A percentile compares a stretch with the other conserved stretches of the same genome.
phyloP scores from a whole-genome alignment of 2,797 vertebrate genomes.

The Micropoecilia bifurca region DNA sequence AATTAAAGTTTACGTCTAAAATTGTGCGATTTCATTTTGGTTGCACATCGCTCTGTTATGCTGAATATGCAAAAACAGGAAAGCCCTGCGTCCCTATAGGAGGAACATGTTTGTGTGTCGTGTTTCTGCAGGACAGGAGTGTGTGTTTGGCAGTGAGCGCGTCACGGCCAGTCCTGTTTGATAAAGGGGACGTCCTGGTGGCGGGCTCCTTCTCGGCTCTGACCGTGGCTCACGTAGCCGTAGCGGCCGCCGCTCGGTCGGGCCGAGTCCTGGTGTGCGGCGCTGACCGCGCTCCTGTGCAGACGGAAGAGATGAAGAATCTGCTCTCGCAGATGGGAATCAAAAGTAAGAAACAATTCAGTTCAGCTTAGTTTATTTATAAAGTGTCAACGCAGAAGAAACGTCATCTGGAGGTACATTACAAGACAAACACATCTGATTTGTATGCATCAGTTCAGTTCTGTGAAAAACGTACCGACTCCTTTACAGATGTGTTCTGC shows the following conservation, averaged over 20 bases:
- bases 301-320: conserved; percentile 77
- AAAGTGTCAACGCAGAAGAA: not conserved
- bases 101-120: not conserved
- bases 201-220: conserved; percentile 85
- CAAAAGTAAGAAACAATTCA: conserved; percentile 83
- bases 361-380: not conserved
- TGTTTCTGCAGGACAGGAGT: conserved; percentile 86
- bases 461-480: not conserved
- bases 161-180: conserved; percentile 82
- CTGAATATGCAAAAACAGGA: not conserved
- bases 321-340: conserved; percentile 83
- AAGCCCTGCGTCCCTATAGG: not conserved
- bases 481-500: too few species aligned
- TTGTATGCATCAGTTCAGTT: not conserved
- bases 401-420: not conserved
- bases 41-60: not conserved
- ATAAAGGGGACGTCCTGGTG: conserved; percentile 84
- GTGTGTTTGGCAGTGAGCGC: conserved; percentile 87
- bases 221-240: conserved; percentile 87
- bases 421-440: not conserved
- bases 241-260: conserved; percentile 66
- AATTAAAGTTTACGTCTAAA: conserved; percentile 6
- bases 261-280: conserved; percentile 86
- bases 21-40: not conserved
- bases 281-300: conserved; percentile 71